Evolutionary conservation across 2,113 vertebrate genomes (phyloP), one percentile per base, ranked within the genome.

Genomic region (Phylloscopus trochiloides): DNA sequence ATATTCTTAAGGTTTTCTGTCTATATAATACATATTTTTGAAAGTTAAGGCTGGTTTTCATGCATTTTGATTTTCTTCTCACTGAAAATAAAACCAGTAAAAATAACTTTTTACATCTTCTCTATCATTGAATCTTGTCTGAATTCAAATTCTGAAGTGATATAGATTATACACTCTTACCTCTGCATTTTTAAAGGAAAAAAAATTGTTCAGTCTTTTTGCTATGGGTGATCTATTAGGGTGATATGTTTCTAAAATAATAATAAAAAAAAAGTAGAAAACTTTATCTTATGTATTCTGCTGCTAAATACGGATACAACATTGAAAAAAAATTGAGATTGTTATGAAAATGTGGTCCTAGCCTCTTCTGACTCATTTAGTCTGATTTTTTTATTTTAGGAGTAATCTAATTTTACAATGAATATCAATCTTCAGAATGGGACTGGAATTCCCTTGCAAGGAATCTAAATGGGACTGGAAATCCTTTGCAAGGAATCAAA

Each of bases 171-270:
- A 73, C 5, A 26, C 2, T 34, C 5, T 34, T 66, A 29, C 14
- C 4, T 50, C 8, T 8, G 24, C 17, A 38, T 12, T 78, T 82
- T 62, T 43, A 93, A 77, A 66, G 3, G 3, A 61, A 75, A 74
- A 5, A 54, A 82, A 82, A 12, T 18, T 11, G 1, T 36, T 12
- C 7, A 42, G 5, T 29, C 36, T 32, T 74, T 86, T 70, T 68
- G 4, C 3, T 13, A 31, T 24, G 4, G 4, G 2, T 34, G 19
- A 45, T 36, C 7, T 36, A 22, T n/a, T 48, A 51, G 5, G 6
- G 4, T 17, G 18, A 40, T 4, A 0, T 7, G 32, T 29, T 58
- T 76, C 5, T n/a, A 88, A 80, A 83, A 40, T 4, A 24, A 7
- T n/a, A n/a, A n/a, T n/a, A 36, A 36, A 67, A 61, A 71, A 29